Evolutionary conservation across 2,888 invertebrate genomes (phyloP), one percentile per base, ranked within the genome.

Genomic region (Ectemnius cavifrons): DNA sequence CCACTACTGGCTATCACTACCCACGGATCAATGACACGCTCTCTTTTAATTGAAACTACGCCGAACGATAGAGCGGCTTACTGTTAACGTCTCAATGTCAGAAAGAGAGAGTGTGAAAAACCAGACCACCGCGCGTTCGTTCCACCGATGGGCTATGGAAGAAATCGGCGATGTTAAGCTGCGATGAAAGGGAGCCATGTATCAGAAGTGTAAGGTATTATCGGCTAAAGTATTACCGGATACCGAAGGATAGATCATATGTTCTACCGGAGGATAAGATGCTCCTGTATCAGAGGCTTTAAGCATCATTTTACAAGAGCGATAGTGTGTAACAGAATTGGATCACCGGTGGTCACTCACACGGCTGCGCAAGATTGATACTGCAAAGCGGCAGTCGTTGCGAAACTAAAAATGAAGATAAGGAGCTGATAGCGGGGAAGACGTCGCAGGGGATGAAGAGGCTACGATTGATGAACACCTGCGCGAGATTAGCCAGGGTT

Each of bases 401-500:
- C 14, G 65, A 73, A 66, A 56, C 67, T 63, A 81, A 74, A 79
- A 79, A 79, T 68, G 72, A 71, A 62, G 74, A 74, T 76, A 73
- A 69, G 28, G 47, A 47, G 65, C 62, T 57, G 72, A 76, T 79
- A 79, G 61, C 63, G 61, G 11, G 18, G 62, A 5, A 56, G 77
- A 72, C 74, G 74, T 74, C 63, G 46, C 49, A 23, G 64, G 23
- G 61, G 16, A 64, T 64, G 27, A 59, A 37, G 73, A 46, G 20
- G 37, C 56, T 75, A 81, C 76, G 81, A 87, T 86, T 84, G 84
- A 87, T 84, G 85, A 80, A 79, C 75, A 80, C 78, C 80, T 75
- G 80, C 76, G 75, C 75, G 82, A 84, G 87, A 87, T 87, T 86
- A 85, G 85, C 78, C 74, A 23, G 74, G 71, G 78, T 80, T 81